Evolutionary conservation across 1,140 invertebrate species (phyloP).

Genomic region (Orchestia grillus): DNA sequence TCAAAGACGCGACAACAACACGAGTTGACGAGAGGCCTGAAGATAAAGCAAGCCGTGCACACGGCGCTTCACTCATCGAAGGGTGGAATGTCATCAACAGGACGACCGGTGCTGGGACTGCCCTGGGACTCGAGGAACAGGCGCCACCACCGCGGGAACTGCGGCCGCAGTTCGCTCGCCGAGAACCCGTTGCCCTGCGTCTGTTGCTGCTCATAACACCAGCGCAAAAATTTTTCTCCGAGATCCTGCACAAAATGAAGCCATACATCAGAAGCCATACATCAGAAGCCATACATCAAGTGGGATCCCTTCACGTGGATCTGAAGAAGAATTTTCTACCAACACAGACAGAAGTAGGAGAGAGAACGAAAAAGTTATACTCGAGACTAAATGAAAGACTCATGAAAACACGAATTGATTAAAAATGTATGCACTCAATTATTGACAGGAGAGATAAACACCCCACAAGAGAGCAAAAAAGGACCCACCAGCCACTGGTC

Average conservation of each 20-base stretch:
- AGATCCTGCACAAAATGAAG: neutral
- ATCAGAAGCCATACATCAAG: too few species aligned
- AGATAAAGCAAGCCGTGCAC: neutral
- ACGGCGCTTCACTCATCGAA: neutral
- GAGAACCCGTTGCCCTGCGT: neutral
- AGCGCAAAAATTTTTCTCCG: neutral
- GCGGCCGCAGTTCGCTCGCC: neutral
- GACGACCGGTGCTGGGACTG: neutral
- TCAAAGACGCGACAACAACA: neutral
- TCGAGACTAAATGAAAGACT: too few species aligned
- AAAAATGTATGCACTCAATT: too few species aligned
- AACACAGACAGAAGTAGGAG: too few species aligned
- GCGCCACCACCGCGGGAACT: neutral
- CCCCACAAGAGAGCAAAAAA: neutral
- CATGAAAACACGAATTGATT: too few species aligned
- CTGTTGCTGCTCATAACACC: slow-evolving; percentile 20
- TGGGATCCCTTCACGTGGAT: neutral
- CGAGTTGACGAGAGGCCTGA: neutral
- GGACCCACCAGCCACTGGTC: slow-evolving; percentile 59
- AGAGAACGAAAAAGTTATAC: too few species aligned
- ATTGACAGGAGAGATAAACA: too few species aligned
- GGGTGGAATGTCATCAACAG: slow-evolving; percentile 9
- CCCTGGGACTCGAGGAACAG: neutral
- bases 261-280: neutral
- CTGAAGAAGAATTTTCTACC: too few species aligned